A percentile compares a stretch with the other conserved stretches of the same genome.
Conservation (phyloP, 1,140 invertebrate genomes). For the Diorhabda elongata region DNA sequence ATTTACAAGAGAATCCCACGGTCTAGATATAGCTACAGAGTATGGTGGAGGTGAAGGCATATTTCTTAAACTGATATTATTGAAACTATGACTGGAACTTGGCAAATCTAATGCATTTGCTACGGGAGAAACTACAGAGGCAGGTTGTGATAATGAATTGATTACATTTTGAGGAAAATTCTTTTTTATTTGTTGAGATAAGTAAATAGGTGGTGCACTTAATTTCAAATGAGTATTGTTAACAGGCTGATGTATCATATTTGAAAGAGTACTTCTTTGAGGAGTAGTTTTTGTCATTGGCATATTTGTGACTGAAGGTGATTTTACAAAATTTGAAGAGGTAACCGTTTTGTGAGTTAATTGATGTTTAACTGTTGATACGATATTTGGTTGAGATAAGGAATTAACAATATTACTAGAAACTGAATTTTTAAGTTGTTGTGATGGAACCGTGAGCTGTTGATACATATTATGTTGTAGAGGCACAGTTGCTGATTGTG, state of each 20-base stretch:
- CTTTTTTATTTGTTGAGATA: conserved; percentile 6
- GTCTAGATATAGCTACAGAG: conserved; percentile 29
- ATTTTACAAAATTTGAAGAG: conserved; percentile 4
- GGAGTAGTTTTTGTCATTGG: conserved; percentile 5
- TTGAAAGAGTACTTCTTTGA: neutral
- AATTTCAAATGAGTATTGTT: neutral
- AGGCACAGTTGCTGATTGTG: conserved; percentile 11
- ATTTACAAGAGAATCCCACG: conserved; percentile 38
- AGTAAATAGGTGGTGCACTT: conserved; percentile 2
- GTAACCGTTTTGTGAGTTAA: neutral
- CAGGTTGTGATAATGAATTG: conserved; percentile 7
- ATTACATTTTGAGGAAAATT: conserved; percentile 6
- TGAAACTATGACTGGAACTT: conserved; percentile 3
- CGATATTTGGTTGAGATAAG: conserved; percentile 13
- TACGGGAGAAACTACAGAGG: neutral
- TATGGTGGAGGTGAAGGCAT: conserved; percentile 32
- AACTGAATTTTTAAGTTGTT: conserved; percentile 6
- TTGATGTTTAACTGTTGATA: neutral
- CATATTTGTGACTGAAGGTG: neutral
- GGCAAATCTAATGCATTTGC: conserved; percentile 5
- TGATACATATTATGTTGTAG: conserved; percentile 18
- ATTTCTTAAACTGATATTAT: conserved; percentile 19
- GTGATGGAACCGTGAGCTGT: conserved; percentile 8
- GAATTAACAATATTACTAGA: conserved; percentile 23
- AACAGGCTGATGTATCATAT: conserved; percentile 1